Evolutionary conservation across 2,888 invertebrate species (phyloP), one percentile per base, ranked within the genome.

Genomic region (Philopedon plagiatum): DNA sequence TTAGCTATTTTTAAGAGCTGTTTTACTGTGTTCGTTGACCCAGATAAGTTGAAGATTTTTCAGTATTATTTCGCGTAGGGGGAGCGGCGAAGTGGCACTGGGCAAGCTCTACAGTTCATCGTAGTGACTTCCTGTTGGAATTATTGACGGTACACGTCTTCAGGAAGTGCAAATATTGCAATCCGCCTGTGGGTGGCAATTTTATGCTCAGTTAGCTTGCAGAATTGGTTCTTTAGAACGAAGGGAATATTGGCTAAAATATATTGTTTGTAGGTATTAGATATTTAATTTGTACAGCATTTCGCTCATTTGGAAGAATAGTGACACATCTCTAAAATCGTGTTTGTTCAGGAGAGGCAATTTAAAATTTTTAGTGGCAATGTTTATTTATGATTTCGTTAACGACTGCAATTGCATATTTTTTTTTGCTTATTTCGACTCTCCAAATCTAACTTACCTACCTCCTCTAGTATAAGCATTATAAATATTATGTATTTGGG

Each of bases 121-220:
- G 18, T 29, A 62, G 51, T 37, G 13, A 51, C 63, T 51, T 63
- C 63, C 51, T 51, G 21, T 63, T n/a, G n/a, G 51, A 51, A 37
- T 49, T 46, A 37, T 32, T 18, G 32, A 39, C 63, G 34, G 15
- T 54, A 54, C 9, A 51, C 1, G 51, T 63, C 63, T 63, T 51
- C 32, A 51, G 63, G 51, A 63, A 63, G 62, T 49, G 62, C 49
- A 63, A 51, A 63, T 37, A 51, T 63, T 51, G 63, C 62, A 63
- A 63, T 63, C 37, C 8, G 51, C 18, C 51, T 49, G 63, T 63
- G 51, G 63, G 49, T 49, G 63, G 63, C 34, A 51, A 61, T 41
- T 63, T 63, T 51, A 34, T 49, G 51, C 63, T 51, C 26, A 51
- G 49, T 63, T 34, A 23, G 34, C 23, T 49, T 4, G 51, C 34